Conservation (phyloP, 2,113 vertebrate species). For the Chelonoidis abingdonii region DNA sequence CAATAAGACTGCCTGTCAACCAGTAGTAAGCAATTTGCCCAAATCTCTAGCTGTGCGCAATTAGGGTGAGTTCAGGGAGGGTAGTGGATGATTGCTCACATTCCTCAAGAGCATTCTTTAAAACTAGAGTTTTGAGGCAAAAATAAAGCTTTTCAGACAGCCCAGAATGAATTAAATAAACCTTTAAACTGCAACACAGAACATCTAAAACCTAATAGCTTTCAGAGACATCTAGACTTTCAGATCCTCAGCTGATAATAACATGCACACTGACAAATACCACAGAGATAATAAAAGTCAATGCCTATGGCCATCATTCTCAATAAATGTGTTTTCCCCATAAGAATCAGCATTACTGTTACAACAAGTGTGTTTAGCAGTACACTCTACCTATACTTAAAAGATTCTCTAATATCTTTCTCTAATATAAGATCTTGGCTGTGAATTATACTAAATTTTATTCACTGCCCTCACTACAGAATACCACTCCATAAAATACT, state of each 20-base stretch:
- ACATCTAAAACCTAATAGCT: background rate
- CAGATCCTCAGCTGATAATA: slow-evolving; percentile 15
- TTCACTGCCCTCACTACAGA: background rate
- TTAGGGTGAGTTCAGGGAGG: background rate
- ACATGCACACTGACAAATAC: slow-evolving; percentile 1
- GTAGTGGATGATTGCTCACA: background rate
- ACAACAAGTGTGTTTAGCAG: background rate
- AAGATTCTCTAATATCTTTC: background rate
- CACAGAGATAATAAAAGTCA: slow-evolving; percentile 38
- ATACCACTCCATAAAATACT: background rate
- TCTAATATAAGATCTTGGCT: slow-evolving; percentile 13
- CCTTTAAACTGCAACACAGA: background rate
- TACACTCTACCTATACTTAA: background rate
- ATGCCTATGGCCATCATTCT: background rate
- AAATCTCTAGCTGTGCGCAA: background rate
- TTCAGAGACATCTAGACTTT: slow-evolving; percentile 5
- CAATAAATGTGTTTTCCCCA: background rate
- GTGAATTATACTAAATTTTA: background rate
- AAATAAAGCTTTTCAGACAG: background rate
- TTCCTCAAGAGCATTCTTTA: background rate
- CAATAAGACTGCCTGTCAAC: background rate
- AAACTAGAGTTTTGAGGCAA: background rate
- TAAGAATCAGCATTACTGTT: background rate
- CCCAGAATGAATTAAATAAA: background rate
- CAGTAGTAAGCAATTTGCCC: background rate